These are phyloP conservation scores for Leptosomus discolor DNA, from an alignment of 2,113 vertebrate genomes.

Conservation along the genomic window DNA sequence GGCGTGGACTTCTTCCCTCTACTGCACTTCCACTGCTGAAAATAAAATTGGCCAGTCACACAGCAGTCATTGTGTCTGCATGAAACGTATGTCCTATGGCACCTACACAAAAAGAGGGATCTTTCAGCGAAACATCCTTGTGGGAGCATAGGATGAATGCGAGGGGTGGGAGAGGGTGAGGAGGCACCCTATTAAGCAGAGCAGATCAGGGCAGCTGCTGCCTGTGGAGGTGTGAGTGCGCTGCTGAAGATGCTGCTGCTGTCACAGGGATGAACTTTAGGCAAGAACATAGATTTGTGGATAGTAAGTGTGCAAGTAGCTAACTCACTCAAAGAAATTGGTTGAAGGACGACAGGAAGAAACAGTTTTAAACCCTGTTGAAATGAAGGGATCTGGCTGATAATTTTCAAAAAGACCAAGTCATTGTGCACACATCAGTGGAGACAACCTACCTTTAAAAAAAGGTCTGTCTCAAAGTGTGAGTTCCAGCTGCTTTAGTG, in stretches of 20 bases:
- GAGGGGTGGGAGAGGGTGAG: not conserved
- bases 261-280: not conserved
- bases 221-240: not conserved
- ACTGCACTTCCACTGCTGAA: not conserved
- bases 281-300: not conserved
- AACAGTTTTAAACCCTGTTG: not conserved
- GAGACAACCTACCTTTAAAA: not conserved
- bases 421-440: not conserved
- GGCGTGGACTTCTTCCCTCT: not conserved
- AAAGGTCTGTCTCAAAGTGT: rapidly evolving
- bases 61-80: not conserved
- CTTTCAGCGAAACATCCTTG: not conserved
- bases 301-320: not conserved
- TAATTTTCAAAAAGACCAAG: not conserved
- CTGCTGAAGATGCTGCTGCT: not conserved
- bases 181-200: not conserved
- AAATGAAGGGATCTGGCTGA: not conserved
- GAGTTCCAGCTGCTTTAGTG: not conserved
- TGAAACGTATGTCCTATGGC: rapidly evolving
- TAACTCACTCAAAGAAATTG: not conserved
- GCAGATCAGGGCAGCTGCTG: not conserved
- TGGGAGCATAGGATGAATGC: rapidly evolving
- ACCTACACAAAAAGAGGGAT: not conserved
- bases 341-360: not conserved
- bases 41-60: not conserved